Base-by-base conservation (phyloP, 2,888 invertebrate species). In the Cataglyphis cursor region DNA sequence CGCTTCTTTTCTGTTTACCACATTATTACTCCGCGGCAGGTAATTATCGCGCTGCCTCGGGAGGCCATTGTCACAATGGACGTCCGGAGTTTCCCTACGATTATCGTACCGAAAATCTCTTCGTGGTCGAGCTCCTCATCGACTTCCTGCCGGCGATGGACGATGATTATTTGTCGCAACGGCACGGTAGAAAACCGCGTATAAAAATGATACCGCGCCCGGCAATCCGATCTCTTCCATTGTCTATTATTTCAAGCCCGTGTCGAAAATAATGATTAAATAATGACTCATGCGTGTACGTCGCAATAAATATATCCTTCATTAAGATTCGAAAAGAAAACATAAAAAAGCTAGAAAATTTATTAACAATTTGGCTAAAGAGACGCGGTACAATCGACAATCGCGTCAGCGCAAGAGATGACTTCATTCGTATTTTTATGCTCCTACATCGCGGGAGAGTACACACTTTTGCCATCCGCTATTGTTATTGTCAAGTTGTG, bases 1-100 rank as follows among this genome's bases (percentile, higher is more conserved):
- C 31, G 82, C 72, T 86, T 86, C 83, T 86, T 85, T 38, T 86
- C 89, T 85, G 83, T 90, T 89, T 85, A 81, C 86, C 73, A 81
- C 80, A 74, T 90, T 89, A 89, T 90, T 90, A 88, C 89, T 65
- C 65, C n/a, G 76, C 72, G 81, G 48, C 48, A 51, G 81, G 88
- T 89, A 92, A 92, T 92, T 92, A 92, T 91, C 89, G 75, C 88
- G 90, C 83, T 88, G 90, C 92, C 89, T 91, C 91, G 89, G 85
- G 84, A 89, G 90, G 87, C 90, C 89, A 88, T 92, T 90, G 89
- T 91, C 91, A 92, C 93, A 92, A 92, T 91, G 90, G 85, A 84
- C 88, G 90, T 90, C 90, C 89, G 90, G 88, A 90, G 89, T 90
- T 90, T 90, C 90, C 90, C 90, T 89, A 88, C 88, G 88, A 90